phyloP scores from a whole-genome alignment of 2,888 invertebrate species.

The Andrena flavipes region DNA sequence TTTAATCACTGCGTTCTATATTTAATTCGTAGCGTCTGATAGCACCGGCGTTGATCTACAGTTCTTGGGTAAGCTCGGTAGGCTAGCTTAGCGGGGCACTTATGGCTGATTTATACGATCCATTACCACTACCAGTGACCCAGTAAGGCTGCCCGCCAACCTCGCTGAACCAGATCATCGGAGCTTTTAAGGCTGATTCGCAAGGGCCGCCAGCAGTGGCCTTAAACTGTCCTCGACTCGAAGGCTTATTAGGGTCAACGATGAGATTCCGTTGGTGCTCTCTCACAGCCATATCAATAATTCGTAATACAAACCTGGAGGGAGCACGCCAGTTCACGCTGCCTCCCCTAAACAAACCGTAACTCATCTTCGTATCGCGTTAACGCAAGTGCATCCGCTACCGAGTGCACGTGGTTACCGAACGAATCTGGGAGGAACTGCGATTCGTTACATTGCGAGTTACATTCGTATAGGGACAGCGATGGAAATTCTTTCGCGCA shows the following conservation, averaged over 20 bases:
- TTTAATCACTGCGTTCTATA: slow-evolving; percentile 59
- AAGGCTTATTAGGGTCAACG: slow-evolving; percentile 54
- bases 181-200: slow-evolving; percentile 51
- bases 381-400: neutral
- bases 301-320: neutral
- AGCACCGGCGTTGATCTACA: slow-evolving; percentile 45
- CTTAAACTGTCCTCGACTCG: slow-evolving; percentile 36
- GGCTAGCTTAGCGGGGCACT: slow-evolving; percentile 60
- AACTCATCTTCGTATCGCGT: neutral
- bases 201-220: slow-evolving; percentile 23
- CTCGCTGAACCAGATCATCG: slow-evolving; percentile 39
- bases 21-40: slow-evolving; percentile 53
- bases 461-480: neutral
- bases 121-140: slow-evolving; percentile 60
- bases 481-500: neutral
- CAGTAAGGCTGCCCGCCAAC: slow-evolving; percentile 49
- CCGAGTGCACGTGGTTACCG: too few relatives aligned
- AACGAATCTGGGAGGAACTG: too few relatives aligned
- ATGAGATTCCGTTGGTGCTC: neutral
- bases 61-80: slow-evolving; percentile 52
- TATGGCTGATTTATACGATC: slow-evolving; percentile 66
- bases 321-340: neutral
- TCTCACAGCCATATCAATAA: slow-evolving; percentile 15
- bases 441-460: too few relatives aligned
- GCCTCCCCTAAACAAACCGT: neutral